Conservation (phyloP, 2,888 invertebrate species). For the Lasioglossum figueresi region DNA sequence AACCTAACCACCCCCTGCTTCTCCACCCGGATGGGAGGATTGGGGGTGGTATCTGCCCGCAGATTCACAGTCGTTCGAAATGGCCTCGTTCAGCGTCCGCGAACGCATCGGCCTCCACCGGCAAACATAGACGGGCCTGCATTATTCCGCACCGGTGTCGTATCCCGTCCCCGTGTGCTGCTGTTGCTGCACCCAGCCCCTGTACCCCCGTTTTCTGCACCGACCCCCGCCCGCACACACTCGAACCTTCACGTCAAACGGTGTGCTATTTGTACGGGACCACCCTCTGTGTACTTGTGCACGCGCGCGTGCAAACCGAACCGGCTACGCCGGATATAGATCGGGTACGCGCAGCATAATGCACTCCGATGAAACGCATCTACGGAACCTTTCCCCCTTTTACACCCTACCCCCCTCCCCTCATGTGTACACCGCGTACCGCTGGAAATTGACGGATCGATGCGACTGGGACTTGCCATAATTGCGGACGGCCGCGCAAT, state of each 20-base stretch:
- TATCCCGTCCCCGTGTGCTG: constrained; percentile 7
- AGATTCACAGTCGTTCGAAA: constrained; percentile 36
- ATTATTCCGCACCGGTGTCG: constrained; percentile 61
- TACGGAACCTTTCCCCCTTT: not conserved
- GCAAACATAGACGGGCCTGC: constrained; percentile 57
- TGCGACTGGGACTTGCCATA: not conserved
- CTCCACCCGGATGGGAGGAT: not conserved
- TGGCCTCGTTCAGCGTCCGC: constrained; percentile 40
- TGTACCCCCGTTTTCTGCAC: not conserved
- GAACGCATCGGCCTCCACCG: constrained; percentile 20
- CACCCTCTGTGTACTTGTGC: constrained; percentile 52
- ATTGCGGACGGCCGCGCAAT: not conserved
- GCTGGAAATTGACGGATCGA: constrained; percentile 3
- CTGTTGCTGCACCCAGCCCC: not conserved
- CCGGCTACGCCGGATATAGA: constrained; percentile 50
- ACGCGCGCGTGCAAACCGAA: constrained; percentile 36
- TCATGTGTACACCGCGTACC: not conserved
- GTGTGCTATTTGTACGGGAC: constrained; percentile 43
- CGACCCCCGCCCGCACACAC: not conserved
- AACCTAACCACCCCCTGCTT: not conserved
- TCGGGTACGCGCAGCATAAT: constrained; percentile 39
- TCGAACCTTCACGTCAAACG: constrained; percentile 54
- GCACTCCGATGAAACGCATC: constrained; percentile 48
- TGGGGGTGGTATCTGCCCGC: not conserved
- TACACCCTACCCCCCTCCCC: not conserved